A percentile compares a stretch with the other conserved stretches of the same genome.
Evolutionary conservation across 2,888 invertebrate species (phyloP).

Genomic region (Eucera pruinosa): DNA sequence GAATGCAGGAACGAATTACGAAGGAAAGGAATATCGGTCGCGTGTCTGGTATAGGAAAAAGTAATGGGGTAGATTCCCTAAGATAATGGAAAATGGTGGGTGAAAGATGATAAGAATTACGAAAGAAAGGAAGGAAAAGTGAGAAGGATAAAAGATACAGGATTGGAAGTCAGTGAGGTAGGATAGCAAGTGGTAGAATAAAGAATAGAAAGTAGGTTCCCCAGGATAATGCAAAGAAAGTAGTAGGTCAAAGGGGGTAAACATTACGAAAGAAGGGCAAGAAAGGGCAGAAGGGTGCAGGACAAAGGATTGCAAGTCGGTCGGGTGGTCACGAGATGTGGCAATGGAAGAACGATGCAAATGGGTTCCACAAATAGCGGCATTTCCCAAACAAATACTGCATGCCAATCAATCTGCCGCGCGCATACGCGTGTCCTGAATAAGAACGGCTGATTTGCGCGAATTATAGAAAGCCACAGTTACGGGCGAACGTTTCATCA

Average conservation of each 20-base stretch:
- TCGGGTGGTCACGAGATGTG: conserved; percentile 48
- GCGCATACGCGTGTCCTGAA: conserved; percentile 74
- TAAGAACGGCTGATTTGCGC: conserved; percentile 75
- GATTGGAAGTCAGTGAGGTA: too few species aligned
- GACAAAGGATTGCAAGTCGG: conserved; percentile 27
- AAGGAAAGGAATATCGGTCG: too few species aligned
- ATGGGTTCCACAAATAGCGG: conserved; percentile 77
- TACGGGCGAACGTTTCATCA: background rate
- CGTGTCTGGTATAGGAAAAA: too few species aligned
- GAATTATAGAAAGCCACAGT: conserved; percentile 66
- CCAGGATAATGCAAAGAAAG: too few species aligned
- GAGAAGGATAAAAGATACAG: too few species aligned
- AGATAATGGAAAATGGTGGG: too few species aligned
- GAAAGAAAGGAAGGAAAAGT: background rate
- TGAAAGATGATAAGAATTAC: background rate
- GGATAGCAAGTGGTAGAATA: too few species aligned
- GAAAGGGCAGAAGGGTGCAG: too few species aligned
- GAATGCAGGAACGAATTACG: background rate
- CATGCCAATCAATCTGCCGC: conserved; percentile 75
- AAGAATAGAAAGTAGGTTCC: too few species aligned
- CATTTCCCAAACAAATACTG: conserved; percentile 71
- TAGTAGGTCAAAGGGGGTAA: too few species aligned
- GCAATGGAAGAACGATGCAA: conserved; percentile 73
- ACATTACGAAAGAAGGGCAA: too few species aligned
- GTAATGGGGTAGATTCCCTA: too few species aligned